A percentile compares a stretch with the other conserved stretches of the same genome.
Evolutionary conservation across 2,888 invertebrate genomes (phyloP).

Genomic region (Metallyticus violacea): DNA sequence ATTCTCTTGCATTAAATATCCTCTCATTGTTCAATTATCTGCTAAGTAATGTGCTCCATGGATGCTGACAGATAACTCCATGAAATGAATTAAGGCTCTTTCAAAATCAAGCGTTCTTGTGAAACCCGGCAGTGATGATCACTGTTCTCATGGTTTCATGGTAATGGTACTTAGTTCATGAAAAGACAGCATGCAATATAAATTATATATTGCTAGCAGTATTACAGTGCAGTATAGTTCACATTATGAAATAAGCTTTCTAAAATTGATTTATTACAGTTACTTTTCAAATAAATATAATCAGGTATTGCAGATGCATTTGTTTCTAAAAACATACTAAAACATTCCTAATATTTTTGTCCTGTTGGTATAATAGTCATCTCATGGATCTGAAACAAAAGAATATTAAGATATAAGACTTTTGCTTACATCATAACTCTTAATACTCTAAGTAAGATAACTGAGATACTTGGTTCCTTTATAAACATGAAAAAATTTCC

Average conservation of each 20-base stretch:
- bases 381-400: constrained; percentile 23
- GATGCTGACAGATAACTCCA: too few relatives aligned
- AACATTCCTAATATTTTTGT: not conserved
- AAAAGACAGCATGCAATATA: not conserved
- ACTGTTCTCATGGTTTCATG: not conserved
- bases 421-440: too few relatives aligned
- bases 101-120: too few relatives aligned
- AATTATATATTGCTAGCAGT: not conserved
- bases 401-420: not conserved
- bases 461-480: too few relatives aligned
- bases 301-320: not conserved
- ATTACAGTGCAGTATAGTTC: not conserved
- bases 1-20: too few relatives aligned
- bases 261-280: not conserved
- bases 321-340: not conserved
- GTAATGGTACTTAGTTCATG: too few relatives aligned
- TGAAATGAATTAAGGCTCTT: too few relatives aligned
- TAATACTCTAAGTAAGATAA: too few relatives aligned
- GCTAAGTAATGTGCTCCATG: too few relatives aligned
- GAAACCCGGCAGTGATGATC: not conserved
- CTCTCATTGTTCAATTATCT: too few relatives aligned
- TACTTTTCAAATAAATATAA: not conserved
- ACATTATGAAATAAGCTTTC: not conserved
- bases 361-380: constrained; percentile 22
- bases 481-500: too few relatives aligned